Conservation (phyloP, 2,888 invertebrate species). For the Andrena minutula region DNA sequence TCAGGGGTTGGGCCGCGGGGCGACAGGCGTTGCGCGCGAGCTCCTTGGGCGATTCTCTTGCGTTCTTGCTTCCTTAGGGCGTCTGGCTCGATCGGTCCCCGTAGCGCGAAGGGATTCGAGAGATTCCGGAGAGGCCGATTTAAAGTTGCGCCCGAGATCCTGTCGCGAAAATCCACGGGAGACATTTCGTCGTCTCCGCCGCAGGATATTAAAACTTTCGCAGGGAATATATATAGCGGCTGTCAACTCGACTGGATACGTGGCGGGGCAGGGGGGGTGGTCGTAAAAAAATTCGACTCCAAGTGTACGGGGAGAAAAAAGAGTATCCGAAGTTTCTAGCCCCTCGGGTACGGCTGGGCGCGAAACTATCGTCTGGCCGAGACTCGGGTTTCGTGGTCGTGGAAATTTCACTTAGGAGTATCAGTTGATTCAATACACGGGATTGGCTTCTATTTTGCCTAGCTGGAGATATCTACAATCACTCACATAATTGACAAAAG, state of each 20-base stretch:
- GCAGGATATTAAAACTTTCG: slow-evolving; percentile 68
- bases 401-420: background rate
- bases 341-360: background rate
- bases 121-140: slow-evolving; percentile 55
- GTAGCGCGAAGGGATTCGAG: slow-evolving; percentile 21
- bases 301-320: background rate
- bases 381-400: background rate
- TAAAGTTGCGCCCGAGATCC: slow-evolving; percentile 53
- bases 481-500: too few relatives aligned
- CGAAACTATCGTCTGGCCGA: background rate
- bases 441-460: too few relatives aligned
- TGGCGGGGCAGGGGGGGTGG: background rate
- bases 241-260: slow-evolving; percentile 52
- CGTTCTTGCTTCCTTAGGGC: slow-evolving; percentile 6
- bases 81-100: slow-evolving; percentile 28
- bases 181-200: slow-evolving; percentile 32
- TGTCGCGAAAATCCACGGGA: slow-evolving; percentile 47
- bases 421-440: too few relatives aligned
- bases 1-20: slow-evolving; percentile 38
- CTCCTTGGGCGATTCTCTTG: slow-evolving; percentile 43
- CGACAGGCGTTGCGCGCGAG: slow-evolving; percentile 58
- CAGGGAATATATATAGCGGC: slow-evolving; percentile 46
- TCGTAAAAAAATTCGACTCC: slow-evolving; percentile 56
- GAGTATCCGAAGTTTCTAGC: slow-evolving; percentile 17
- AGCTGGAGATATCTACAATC: too few relatives aligned